These are phyloP conservation scores for Daktulosphaira vitifoliae DNA, from an alignment of 1,140 invertebrate species.

Conservation along the genomic window DNA sequence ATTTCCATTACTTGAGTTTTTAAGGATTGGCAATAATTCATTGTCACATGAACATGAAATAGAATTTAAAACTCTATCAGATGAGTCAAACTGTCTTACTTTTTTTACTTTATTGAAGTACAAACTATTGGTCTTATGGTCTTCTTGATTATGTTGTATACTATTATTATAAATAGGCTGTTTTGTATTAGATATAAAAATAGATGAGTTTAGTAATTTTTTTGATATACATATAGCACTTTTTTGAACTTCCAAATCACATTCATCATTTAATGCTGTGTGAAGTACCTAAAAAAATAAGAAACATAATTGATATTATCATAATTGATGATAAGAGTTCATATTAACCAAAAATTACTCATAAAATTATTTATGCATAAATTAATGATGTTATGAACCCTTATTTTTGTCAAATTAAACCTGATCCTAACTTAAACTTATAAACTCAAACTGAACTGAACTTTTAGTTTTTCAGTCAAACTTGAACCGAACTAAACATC, in stretches of 20 bases:
- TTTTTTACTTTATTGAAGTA: neutral
- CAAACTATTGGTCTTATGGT: too few relatives aligned
- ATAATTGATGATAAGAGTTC: too few relatives aligned
- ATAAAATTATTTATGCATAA: too few relatives aligned
- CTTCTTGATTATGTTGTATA: too few relatives aligned
- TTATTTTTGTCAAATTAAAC: too few relatives aligned
- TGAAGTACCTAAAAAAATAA: neutral
- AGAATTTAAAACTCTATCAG: slow-evolving; percentile 2
- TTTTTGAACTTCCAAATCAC: slow-evolving; percentile 24
- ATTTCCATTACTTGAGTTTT: neutral
- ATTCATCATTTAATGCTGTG: slow-evolving; percentile 14
- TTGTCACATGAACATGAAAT: neutral
- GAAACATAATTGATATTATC: neutral
- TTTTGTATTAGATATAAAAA: neutral
- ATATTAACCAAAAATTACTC: too few relatives aligned
- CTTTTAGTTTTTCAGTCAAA: too few relatives aligned
- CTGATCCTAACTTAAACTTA: too few relatives aligned
- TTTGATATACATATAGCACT: neutral
- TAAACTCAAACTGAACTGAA: too few relatives aligned
- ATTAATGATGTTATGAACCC: too few relatives aligned
- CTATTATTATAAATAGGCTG: too few relatives aligned
- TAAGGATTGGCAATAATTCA: slow-evolving; percentile 8
- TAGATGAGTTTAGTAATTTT: neutral
- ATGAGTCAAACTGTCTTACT: neutral
- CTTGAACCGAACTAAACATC: too few relatives aligned